Evolutionary conservation across 2,888 invertebrate species (phyloP).

Genomic region (Netelia virgata): DNA sequence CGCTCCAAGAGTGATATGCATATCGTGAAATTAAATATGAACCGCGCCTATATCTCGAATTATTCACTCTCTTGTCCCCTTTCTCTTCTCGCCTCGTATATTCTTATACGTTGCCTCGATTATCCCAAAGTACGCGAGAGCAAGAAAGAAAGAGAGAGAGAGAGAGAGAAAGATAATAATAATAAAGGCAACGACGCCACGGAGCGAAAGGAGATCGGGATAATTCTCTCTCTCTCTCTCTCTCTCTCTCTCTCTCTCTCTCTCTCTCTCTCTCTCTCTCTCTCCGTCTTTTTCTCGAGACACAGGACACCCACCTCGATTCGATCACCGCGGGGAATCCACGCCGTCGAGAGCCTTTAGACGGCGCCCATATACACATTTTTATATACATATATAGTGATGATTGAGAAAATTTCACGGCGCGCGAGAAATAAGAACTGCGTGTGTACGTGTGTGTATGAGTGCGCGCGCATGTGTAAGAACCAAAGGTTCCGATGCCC

Average conservation of each 20-base stretch:
- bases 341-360: constrained; percentile 37
- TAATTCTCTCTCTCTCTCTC: constrained; percentile 22
- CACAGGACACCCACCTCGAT: constrained; percentile 78
- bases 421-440: constrained; percentile 35
- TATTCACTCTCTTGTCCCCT: constrained; percentile 41
- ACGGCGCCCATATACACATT: constrained; percentile 21
- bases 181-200: constrained; percentile 59
- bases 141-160: constrained; percentile 57
- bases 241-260: constrained; percentile 25
- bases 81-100: constrained; percentile 41
- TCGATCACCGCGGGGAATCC: constrained; percentile 73
- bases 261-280: constrained; percentile 17
- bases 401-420: constrained; percentile 61
- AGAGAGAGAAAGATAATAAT: constrained; percentile 48
- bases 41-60: constrained; percentile 68
- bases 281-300: constrained; percentile 10
- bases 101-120: constrained; percentile 15
- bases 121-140: constrained; percentile 9
- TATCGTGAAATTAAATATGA: constrained; percentile 74
- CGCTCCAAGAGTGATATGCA: constrained; percentile 59
- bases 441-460: not conserved
- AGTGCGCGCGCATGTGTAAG: not conserved
- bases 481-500: constrained; percentile 12
- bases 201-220: constrained; percentile 64
- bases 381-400: constrained; percentile 17